Percentiles rank a stretch among this genome's conserved stretches.
Conservation (phyloP, 2,888 invertebrate species). For the Eupithecia inturbata region DNA sequence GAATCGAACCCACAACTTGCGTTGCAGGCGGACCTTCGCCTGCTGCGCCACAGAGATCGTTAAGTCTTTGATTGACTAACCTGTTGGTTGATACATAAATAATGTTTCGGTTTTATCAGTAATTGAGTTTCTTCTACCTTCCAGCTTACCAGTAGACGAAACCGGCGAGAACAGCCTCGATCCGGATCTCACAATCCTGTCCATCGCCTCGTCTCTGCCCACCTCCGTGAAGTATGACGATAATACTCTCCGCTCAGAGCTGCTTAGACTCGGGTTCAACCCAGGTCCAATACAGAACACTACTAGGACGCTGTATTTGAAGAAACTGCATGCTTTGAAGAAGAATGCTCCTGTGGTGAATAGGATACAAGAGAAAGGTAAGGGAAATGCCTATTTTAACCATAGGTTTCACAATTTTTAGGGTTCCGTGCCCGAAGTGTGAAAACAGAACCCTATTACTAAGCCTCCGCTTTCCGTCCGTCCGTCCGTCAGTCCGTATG, state of each 20-base stretch:
- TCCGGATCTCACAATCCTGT: slow-evolving; percentile 69
- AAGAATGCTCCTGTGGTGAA: slow-evolving; percentile 54
- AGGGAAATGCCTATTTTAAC: not conserved
- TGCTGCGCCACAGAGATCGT: too few relatives aligned
- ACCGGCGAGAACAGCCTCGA: slow-evolving; percentile 58
- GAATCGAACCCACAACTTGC: too few relatives aligned
- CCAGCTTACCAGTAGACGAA: slow-evolving; percentile 72
- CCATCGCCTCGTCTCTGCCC: slow-evolving; percentile 84
- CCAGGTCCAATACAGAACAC: slow-evolving; percentile 92
- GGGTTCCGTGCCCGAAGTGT: too few relatives aligned
- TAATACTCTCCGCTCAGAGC: slow-evolving; percentile 85
- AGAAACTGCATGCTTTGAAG: slow-evolving; percentile 86
- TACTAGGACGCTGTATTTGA: slow-evolving; percentile 91
- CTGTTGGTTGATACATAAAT: too few relatives aligned
- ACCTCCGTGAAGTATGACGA: slow-evolving; percentile 82
- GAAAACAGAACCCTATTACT: too few relatives aligned
- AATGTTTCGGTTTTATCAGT: too few relatives aligned
- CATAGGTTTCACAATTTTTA: too few relatives aligned
- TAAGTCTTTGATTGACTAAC: too few relatives aligned
- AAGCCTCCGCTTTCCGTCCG: too few relatives aligned
- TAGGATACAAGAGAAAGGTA: slow-evolving; percentile 58
- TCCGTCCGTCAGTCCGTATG: too few relatives aligned
- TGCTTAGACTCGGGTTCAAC: slow-evolving; percentile 86
- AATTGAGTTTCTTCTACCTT: slow-evolving; percentile 14
- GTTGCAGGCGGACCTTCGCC: too few relatives aligned